phyloP scores from a whole-genome alignment of 2,888 invertebrate genomes.

The Trimorus sp. region DNA sequence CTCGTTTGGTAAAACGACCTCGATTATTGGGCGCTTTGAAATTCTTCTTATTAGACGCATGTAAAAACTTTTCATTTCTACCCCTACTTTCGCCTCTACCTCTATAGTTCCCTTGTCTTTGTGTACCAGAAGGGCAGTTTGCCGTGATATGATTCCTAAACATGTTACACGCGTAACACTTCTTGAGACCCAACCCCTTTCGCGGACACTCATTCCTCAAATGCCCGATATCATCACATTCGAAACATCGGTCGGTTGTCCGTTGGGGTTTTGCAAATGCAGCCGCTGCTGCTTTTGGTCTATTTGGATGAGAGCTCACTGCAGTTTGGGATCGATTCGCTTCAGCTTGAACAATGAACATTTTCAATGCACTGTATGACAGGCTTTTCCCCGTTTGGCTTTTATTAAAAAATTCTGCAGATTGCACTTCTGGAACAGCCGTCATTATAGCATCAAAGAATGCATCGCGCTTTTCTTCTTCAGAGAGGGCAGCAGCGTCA shows the following conservation, averaged over 20 bases:
- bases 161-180: conserved; percentile 35
- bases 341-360: conserved; percentile 3
- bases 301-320: conserved; percentile 37
- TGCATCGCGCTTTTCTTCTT: conserved; percentile 30
- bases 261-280: conserved; percentile 49
- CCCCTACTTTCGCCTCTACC: not conserved
- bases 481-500: conserved; percentile 20
- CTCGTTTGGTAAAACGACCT: not conserved
- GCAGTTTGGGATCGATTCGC: not conserved
- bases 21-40: not conserved
- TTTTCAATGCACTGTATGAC: not conserved
- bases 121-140: not conserved
- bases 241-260: conserved; percentile 29
- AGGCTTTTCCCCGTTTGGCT: not conserved
- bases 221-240: conserved; percentile 60
- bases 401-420: not conserved
- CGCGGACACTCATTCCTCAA: conserved; percentile 46
- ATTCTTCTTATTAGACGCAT: not conserved
- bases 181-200: conserved; percentile 31
- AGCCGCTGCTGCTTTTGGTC: conserved; percentile 42
- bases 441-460: conserved; percentile 12
- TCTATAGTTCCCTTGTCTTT: not conserved
- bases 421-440: conserved; percentile 1
- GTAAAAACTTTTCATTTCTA: too few relatives aligned
- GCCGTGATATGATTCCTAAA: conserved; percentile 21